phyloP scores from a whole-genome alignment of 2,797 vertebrate species.

The Lophotriccus pileatus region DNA sequence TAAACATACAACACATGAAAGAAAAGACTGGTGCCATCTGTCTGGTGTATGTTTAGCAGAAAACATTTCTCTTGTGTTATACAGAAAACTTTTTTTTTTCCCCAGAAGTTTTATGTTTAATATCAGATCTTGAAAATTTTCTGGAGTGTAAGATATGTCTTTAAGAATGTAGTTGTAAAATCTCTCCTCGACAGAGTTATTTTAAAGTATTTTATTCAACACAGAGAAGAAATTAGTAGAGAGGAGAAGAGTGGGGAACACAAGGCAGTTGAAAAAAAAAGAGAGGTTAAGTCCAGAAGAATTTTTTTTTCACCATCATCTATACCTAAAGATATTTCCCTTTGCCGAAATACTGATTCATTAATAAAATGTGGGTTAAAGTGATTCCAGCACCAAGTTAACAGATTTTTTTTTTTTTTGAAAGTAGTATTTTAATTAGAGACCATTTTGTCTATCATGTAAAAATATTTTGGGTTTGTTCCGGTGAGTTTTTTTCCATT shows the following conservation, averaged over 20 bases:
- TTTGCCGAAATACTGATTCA: neutral
- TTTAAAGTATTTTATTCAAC: neutral
- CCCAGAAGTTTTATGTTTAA: neutral
- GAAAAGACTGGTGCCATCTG: neutral
- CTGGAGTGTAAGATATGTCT: neutral
- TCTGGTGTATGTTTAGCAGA: neutral
- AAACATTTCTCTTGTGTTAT: neutral
- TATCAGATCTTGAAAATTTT: neutral
- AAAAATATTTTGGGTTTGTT: neutral
- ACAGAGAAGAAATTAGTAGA: neutral
- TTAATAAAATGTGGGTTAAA: neutral
- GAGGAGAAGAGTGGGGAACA: rapidly evolving
- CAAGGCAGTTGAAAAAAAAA: neutral
- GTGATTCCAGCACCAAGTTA: neutral
- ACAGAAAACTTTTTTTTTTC: rapidly evolving
- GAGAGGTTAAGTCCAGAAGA: neutral
- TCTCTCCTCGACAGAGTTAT: rapidly evolving
- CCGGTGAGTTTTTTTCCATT: neutral
- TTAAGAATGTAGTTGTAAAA: neutral
- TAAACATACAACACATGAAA: neutral
- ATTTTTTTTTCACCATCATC: no score
- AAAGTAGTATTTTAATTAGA: neutral
- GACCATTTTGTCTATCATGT: neutral
- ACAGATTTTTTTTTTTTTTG: neutral
- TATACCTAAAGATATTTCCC: neutral